Evolutionary conservation across 2,797 vertebrate genomes (phyloP), one percentile per base, ranked within the genome.

Genomic region (Gorsachius magnificus): DNA sequence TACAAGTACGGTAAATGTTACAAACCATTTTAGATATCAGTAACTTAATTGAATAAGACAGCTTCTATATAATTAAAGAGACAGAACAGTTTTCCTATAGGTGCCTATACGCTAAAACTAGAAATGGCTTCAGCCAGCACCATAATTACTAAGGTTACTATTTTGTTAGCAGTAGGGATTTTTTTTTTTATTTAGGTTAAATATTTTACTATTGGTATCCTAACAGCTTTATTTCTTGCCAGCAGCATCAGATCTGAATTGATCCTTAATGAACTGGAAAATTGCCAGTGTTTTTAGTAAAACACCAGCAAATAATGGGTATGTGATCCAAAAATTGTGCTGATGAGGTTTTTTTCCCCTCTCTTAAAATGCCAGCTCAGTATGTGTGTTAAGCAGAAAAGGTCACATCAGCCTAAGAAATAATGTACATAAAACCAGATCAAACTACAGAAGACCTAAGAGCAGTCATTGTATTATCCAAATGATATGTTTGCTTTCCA

Each of bases 211-310:
- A n/a, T 61, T 76, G 71, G 45, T 90, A 71, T 87, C 13, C 1
- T 89, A 93, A 68, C 75, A 91, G 78, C 64, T 95, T 77, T 87
- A 54, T 80, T 94, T 95, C 57, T 95, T 83, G 81, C 83, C 65
- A 94, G 29, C 61, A 85, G 68, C 84, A 83, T 89, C 78, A 58
- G 48, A 87, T 89, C 84, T 91, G 79, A 89, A 71, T 51, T 90
- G 65, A 75, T 89, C 57, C 69, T 83, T 93, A 97, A 96, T 83
- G 83, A 96, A 81, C 92, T 95, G 94, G 89, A 95, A 96, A 96
- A 91, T 87, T 86, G 78, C 92, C 87, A 78, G 48, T 22, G 0
- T 93, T 96, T 96, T 94, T 85, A 91, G 83, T 93, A 56, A 75
- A 83, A 92, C 45, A 63, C 61, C 41, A 89, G 54, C 35, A 95